Conservation (phyloP, 2,797 vertebrate genomes). For the Phylloscopus collybita region DNA sequence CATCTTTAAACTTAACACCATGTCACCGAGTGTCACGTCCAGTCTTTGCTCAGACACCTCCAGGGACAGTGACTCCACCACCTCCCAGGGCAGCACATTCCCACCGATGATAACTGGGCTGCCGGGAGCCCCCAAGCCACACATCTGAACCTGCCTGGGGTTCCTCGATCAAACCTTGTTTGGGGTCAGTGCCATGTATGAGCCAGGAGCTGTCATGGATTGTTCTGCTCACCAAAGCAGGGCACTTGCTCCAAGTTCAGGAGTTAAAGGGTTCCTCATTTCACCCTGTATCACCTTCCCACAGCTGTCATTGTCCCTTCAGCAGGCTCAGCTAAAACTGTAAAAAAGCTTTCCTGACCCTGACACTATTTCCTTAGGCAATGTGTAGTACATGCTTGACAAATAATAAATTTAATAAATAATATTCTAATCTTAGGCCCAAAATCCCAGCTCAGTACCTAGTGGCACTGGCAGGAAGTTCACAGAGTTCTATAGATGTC, state of each 20-base stretch:
- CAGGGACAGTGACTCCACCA: background rate
- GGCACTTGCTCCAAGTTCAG: background rate
- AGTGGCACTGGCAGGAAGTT: background rate
- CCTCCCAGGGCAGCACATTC: background rate
- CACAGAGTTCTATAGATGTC: rapidly evolving
- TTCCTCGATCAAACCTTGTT: rapidly evolving
- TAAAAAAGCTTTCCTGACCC: background rate
- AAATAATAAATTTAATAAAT: background rate
- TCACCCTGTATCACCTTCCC: background rate
- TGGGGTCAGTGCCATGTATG: rapidly evolving
- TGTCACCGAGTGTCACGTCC: background rate
- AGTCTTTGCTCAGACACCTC: background rate
- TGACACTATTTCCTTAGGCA: background rate
- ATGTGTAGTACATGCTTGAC: rapidly evolving
- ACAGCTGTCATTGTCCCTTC: rapidly evolving
- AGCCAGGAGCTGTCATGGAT: rapidly evolving
- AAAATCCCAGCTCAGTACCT: background rate
- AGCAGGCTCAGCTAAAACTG: background rate
- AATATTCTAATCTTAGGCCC: background rate
- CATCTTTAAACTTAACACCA: no score
- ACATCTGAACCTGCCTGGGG: rapidly evolving
- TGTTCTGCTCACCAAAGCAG: background rate
- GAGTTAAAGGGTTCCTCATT: rapidly evolving
- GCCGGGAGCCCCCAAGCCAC: background rate
- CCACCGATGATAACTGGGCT: rapidly evolving